Evolutionary conservation across 2,113 vertebrate genomes (phyloP).

Genomic region (Callospermophilus lateralis): DNA sequence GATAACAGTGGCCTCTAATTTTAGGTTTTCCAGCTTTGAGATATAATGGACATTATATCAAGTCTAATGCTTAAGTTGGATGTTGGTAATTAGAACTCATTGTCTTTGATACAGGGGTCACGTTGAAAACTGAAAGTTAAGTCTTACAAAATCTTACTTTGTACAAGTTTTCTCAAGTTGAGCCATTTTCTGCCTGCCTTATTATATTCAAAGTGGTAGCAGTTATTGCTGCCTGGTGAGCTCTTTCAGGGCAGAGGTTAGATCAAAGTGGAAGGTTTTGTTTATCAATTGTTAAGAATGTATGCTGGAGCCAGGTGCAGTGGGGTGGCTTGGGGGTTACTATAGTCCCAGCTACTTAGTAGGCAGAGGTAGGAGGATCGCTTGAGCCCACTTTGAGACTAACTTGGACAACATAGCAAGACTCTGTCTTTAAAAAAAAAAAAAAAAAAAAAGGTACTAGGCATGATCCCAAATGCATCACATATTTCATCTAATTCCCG

Average conservation of each 20-base stretch:
- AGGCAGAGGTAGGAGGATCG: neutral
- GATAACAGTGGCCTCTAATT: neutral
- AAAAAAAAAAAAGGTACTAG: neutral
- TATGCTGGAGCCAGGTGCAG: neutral
- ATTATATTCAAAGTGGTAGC: neutral
- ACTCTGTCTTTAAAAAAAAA: neutral
- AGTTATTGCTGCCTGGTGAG: neutral
- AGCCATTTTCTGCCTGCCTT: neutral
- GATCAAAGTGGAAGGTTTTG: neutral
- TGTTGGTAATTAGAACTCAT: neutral
- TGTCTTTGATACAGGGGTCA: neutral
- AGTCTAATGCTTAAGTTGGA: neutral
- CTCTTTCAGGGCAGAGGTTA: constrained; percentile 24
- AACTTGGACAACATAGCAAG: neutral
- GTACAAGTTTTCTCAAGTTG: neutral
- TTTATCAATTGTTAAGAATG: neutral
- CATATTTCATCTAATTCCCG: constrained; percentile 40
- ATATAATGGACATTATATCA: neutral
- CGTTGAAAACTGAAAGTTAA: constrained; percentile 48
- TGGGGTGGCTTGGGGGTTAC: neutral
- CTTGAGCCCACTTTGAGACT: neutral
- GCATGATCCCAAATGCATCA: neutral
- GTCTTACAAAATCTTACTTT: neutral
- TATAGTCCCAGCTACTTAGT: neutral
- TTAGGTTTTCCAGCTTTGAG: neutral